Evolutionary conservation across 1,140 invertebrate genomes (phyloP), one percentile per base, ranked within the genome.

Genomic region (Drosophila ironensis): DNA sequence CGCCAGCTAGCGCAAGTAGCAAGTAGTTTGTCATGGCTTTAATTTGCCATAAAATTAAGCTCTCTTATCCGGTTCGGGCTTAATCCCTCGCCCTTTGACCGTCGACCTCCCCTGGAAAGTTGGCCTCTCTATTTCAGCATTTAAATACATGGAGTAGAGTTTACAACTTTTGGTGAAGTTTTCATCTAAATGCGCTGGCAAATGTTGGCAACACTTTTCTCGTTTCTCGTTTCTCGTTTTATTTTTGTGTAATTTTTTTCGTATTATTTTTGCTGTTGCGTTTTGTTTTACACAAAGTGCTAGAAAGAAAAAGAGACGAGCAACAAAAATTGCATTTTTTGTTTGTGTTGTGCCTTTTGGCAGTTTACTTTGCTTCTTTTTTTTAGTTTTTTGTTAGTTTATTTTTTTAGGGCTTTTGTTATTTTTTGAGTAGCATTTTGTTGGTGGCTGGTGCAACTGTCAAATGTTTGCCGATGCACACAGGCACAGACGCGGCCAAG

Each of bases 201-300:
- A 63, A 66, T 63, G 57, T 37, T 63, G 57, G 45, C 56, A 63
- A 63, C 61, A 66, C 61, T 66, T 63, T 66, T 60, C 54, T 44
- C 37, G 5, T 12, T 50, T 20, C n/a, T 12, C 14, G 20, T 47
- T 37, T 35, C 3, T 14, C 8, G 14, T 25, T 24, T 45, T 19
- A 22, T 45, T 61, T 9, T 12, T 27, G n/a, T 9, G 14, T 12
- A 33, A 6, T 30, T 17, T 47, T 30, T 9, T 25, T 0, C 1
- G 4, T 14, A 14, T 53, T 19, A 5, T 35, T 63, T 22, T 41
- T 37, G n/a, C n/a, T 33, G 28, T 33, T 47, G 27, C 45, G 22
- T 44, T 42, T 44, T 44, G 41, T 44, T 44, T 44, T 44, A 44
- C 22, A 44, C 41, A 42, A 12, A 24, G 40, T 35, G 33, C 33